Evolutionary conservation across 2,888 invertebrate genomes (phyloP), one percentile per base, ranked within the genome.

Genomic region (Chelonus formosanus): DNA sequence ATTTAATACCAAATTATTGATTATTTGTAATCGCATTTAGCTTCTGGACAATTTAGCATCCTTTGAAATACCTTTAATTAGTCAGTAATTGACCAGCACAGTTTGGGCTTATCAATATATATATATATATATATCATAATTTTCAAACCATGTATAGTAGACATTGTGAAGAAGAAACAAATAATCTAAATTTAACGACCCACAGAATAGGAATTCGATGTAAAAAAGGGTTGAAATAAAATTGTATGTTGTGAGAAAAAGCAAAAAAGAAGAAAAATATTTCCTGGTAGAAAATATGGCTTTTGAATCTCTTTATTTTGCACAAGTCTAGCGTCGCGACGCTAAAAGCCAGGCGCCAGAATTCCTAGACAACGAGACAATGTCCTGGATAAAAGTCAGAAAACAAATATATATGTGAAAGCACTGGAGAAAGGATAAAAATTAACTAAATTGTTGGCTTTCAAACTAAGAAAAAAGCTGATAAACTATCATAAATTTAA

Each of bases 281-380:
- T 40, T 4, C 6, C 40, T 40, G 40, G 20, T 2, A 20, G 20
- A 20, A 20, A 20, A 20, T 20, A 20, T 2, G 20, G 20, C 20
- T 20, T 20, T 20, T 20, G 20, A 20, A 20, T 20, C 20, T 20
- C 20, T 20, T 20, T 20, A 20, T 20, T 20, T 20, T 20, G 20
- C 20, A 20, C 20, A 20, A 20, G 20, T 20, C 20, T 20, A 72
- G 73, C 78, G 75, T 56, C 75, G 75, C 71, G 76, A 70, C 75
- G 69, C 70, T 68, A 40, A 40, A 3, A 2, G 67, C 65, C 61
- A 71, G 78, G 78, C 78, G 79, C 80, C 80, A 74, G 58, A 69
- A 71, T 68, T 78, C 79, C 80, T 79, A 79, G 80, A 80, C 79
- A 73, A 71, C 71, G 72, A 77, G 77, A 78, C 78, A 76, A 78